Evolutionary conservation across 2,797 vertebrate genomes (phyloP), one percentile per base, ranked within the genome.

Genomic region (Mormyrops boulengeri): DNA sequence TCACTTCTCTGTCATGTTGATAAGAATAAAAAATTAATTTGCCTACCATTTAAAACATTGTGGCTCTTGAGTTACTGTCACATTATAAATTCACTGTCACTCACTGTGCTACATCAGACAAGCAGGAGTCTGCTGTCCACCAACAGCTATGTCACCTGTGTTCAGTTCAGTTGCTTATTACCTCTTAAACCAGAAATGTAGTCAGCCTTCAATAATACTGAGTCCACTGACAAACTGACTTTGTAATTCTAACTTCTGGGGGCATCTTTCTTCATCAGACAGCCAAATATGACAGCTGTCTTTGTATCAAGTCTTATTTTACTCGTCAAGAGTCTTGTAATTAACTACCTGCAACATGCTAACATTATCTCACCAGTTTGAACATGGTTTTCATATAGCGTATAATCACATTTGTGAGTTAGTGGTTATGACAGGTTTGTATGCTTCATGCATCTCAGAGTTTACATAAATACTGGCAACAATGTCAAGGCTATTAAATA

Each of bases 321-420:
- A 87, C 93, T 57, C 94, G 95, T 85, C 95, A 95, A 87, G 95
- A 96, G 90, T 92, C 95, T 1, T 95, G 94, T 82, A 95, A 95
- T 41, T 80, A 9, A 47, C 3, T 53, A 34, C n/a, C 60, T 95
- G 94, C 30, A 95, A 92, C 73, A 96, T 95, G 17, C 11, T 80
- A 11, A 80, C 8, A 3, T 80, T 47, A 80, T 47, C 73, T 47
- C 73, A 80, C 30, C 34, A 80, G 17, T 80, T 5, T 44, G 38
- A 47, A 9, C 41, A 80, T 2, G 66, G 66, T 73, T 41, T n/a
- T 38, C 94, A 95, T 19, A 85, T 95, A 87, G 90, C 87, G 90
- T 93, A 95, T 91, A 91, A 89, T 89, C 94, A 94, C 30, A 57
- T 55, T 41, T 87, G 86, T 57, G 34, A 41, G 57, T 87, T 41